Conservation (phyloP, 2,888 invertebrate genomes). For the Sylvicola fuscatus region DNA sequence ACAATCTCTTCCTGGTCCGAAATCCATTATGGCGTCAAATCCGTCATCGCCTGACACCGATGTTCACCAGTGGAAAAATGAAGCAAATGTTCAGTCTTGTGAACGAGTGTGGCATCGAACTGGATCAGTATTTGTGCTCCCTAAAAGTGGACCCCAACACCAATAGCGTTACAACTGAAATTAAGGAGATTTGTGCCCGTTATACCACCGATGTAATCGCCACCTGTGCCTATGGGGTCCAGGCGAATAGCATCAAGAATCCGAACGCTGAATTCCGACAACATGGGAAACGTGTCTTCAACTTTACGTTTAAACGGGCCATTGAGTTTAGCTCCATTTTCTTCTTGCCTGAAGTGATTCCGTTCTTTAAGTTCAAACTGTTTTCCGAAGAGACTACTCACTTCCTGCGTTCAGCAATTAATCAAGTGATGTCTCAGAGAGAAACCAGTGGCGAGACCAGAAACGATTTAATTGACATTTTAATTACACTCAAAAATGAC, state of each 20-base stretch:
- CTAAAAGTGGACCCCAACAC: neutral
- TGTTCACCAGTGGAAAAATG: constrained; percentile 25
- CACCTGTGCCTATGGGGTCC: constrained; percentile 18
- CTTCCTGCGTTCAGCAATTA: constrained; percentile 24
- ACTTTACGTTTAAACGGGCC: constrained; percentile 11
- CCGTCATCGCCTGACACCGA: constrained; percentile 25
- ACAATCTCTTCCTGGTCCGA: constrained; percentile 25
- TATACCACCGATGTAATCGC: constrained; percentile 22
- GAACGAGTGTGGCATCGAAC: constrained; percentile 12
- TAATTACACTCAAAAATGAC: constrained; percentile 22
- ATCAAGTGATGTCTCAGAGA: constrained; percentile 23
- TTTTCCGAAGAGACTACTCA: neutral
- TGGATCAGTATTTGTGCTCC: constrained; percentile 3
- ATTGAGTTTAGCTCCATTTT: constrained; percentile 17
- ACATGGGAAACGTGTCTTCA: constrained; percentile 13
- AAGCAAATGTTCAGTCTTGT: constrained; percentile 22
- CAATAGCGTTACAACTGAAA: constrained; percentile 12
- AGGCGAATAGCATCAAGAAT: constrained; percentile 17
- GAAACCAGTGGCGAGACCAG: constrained; percentile 20
- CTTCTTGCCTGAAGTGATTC: constrained; percentile 17
- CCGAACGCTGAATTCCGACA: constrained; percentile 17
- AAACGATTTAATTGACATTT: constrained; percentile 27
- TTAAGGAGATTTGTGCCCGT: constrained; percentile 16
- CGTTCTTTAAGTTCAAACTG: constrained; percentile 14
- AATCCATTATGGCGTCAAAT: constrained; percentile 26